Evolutionary conservation across 2,888 invertebrate genomes (phyloP), one percentile per base, ranked within the genome.

Genomic region (Apamea anceps): DNA sequence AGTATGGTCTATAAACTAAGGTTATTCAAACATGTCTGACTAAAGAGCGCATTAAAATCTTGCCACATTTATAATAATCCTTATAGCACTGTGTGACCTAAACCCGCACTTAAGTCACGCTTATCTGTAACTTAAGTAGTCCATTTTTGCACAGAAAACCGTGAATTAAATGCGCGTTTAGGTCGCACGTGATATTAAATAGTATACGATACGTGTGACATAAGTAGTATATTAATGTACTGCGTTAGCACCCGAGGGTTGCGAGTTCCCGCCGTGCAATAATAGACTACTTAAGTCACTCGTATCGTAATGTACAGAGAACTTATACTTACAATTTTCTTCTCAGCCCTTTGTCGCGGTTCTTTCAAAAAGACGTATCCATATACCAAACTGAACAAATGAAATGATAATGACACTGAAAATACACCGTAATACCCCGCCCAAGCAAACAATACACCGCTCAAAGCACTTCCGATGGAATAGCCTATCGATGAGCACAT

Each of bases 341-440:
- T 91, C 54, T 77, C 76, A 66, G 76, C 28, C 79, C 83, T 79
- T 91, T 88, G 92, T 65, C 96, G 97, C 12, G 97, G 97, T 88
- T 99, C 98, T 80, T 98, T 97, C 79, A 99, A 97, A 85, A 97
- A 97, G 97, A 97, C 57, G 80, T 98, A 97, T 0, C 98, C 98
- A 89, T 98, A 98, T 67, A 97, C 92, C 88, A 99, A 97, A 88
- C 98, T 98, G 84, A 98, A 96, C 51, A 98, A 92, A 93, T 98
- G 98, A 84, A 98, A 96, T 10, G 96, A 94, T 0, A 98, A 97
- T 25, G 98, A 98, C 84, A 98, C 97, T 0, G 98, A 97, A 93
- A 98, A 98, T 12, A 98, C 98, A n/a, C 98, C 98, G 91, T 98
- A 98, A 92, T 98, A 99, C 0, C 98, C 98, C 65, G 98, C 97